These are phyloP conservation scores for Promerops cafer DNA, from an alignment of 2,113 vertebrate species.

Conservation along the genomic window DNA sequence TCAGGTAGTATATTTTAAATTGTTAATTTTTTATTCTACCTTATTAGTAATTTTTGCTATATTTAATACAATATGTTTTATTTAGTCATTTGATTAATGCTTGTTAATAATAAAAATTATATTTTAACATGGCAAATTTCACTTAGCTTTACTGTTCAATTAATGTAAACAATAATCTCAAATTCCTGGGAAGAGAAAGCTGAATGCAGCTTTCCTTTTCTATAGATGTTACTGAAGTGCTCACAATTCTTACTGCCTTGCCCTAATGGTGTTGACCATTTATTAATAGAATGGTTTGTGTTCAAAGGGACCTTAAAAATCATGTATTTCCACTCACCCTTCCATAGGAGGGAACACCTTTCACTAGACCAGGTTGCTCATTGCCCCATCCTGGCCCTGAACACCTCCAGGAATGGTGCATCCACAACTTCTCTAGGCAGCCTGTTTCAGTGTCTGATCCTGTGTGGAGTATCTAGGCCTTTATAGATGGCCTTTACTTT, in stretches of 20 bases:
- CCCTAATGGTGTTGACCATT: background rate
- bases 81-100: background rate
- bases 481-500: background rate
- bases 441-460: background rate
- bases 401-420: background rate
- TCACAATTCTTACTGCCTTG: background rate
- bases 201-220: background rate
- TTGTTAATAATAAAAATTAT: background rate
- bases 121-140: background rate
- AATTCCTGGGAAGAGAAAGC: background rate
- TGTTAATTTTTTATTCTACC: background rate
- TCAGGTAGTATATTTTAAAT: background rate
- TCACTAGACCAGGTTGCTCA: background rate
- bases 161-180: background rate
- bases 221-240: background rate
- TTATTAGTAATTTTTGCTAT: background rate
- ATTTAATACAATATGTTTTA: background rate
- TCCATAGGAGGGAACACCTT: background rate
- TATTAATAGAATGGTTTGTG: background rate
- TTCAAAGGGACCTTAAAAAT: background rate
- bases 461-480: background rate
- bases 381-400: background rate
- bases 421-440: background rate
- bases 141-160: background rate
- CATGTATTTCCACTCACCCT: background rate